Base-by-base conservation (phyloP, 2,888 invertebrate genomes). In the Mellilla xanthometata region DNA sequence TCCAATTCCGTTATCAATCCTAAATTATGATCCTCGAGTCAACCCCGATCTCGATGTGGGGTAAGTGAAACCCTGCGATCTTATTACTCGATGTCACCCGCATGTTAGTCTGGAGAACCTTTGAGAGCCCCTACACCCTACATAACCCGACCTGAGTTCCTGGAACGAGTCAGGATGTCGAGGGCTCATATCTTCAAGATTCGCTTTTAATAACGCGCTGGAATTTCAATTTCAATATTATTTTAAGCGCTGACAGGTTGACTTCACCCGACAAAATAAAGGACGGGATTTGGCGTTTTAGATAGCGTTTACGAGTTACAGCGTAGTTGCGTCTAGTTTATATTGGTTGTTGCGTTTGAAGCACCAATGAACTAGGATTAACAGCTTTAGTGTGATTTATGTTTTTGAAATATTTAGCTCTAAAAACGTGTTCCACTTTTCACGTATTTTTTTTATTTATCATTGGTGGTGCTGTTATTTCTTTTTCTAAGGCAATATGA, bases 71-170 rank as follows among this genome's bases (percentile, higher is more conserved):
- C 45, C 49, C 45, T 34, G 23, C 32, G 36, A 28, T 22, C 41
- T 49, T 45, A 55, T 55, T 48, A 55, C 55, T 50, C 12, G 45
- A 45, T 39, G 55, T 55, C 55, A 55, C 11, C 30, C 39, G 30
- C 55, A 55, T 49, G 49, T 40, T 44, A 41, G 31, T 29, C 24
- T 39, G 15, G 27, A 39, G 24, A 28, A 19, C 27, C 26, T 27
- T 35, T 35, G 44, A 34, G 41, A 12, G 12, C 13, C 34, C 10
- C 35, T 26, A 31, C n/a, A 8, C 8, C n/a, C 24, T 4, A 8
- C 24, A n/a, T 2, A 3, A 24, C 24, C 4, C 3, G 15, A 19
- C 15, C 15, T 19, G n/a, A n/a, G n/a, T n/a, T 24, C 24, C 8
- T n/a, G 24, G 24, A 7, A 24, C 32, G 36, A 35, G 40, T 40